These are phyloP conservation scores for Acronicta alni DNA, from an alignment of 2,888 invertebrate species.

Conservation along the genomic window DNA sequence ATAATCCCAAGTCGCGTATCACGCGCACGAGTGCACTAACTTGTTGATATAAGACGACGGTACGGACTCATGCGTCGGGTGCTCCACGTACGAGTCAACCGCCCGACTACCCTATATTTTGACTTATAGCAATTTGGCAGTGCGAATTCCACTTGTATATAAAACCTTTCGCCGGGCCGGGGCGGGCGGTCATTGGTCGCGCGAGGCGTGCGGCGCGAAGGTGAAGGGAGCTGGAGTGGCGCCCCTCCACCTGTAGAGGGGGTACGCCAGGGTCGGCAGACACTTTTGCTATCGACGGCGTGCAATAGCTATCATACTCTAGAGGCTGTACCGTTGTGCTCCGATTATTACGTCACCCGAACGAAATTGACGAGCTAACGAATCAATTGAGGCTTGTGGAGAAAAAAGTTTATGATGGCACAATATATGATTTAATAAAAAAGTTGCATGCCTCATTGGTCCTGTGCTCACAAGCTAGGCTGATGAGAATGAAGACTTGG, in stretches of 20 bases:
- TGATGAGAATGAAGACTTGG: no score
- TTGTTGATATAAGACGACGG: constrained; percentile 39
- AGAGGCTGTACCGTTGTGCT: constrained; percentile 73
- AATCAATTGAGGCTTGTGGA: constrained; percentile 10
- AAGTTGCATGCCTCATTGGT: no score
- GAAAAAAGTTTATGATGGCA: no score
- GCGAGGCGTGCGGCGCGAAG: constrained; percentile 79
- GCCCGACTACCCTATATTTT: constrained; percentile 91
- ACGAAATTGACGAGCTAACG: constrained; percentile 31
- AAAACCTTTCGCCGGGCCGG: constrained; percentile 90
- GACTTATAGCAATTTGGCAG: constrained; percentile 89
- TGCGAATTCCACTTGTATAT: constrained; percentile 90
- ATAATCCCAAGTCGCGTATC: constrained; percentile 67
- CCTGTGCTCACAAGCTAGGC: no score
- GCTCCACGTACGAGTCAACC: constrained; percentile 81
- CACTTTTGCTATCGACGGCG: constrained; percentile 86
- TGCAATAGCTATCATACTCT: constrained; percentile 75
- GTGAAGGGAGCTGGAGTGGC: constrained; percentile 84
- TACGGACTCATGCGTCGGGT: constrained; percentile 65
- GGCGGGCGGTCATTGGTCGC: constrained; percentile 86
- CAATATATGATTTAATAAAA: no score
- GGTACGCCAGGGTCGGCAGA: constrained; percentile 85
- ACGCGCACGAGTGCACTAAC: constrained; percentile 64
- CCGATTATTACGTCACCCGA: constrained; percentile 72
- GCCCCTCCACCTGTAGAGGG: constrained; percentile 70